These are phyloP conservation scores for Lepus townsendii DNA, from an alignment of 2,797 vertebrate genomes.

Conservation along the genomic window DNA sequence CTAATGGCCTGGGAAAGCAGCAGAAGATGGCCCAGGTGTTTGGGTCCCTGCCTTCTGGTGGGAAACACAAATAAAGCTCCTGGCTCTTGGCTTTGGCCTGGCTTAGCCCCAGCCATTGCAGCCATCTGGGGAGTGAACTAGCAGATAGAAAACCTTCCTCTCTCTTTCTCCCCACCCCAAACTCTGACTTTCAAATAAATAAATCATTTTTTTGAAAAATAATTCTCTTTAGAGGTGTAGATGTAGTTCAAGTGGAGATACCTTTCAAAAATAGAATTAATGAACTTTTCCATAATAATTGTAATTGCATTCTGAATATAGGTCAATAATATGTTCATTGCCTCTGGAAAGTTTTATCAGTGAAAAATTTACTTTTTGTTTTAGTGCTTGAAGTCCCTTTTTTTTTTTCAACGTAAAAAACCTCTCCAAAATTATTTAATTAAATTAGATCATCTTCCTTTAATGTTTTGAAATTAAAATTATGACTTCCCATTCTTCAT, in stretches of 20 bases:
- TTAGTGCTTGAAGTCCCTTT: constrained; percentile 96
- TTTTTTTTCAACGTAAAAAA: constrained; percentile 95
- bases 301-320: constrained; percentile 96
- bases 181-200: too few species aligned
- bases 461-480: constrained; percentile 97
- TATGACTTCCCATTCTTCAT: constrained; percentile 97
- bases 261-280: constrained; percentile 97
- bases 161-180: too few species aligned
- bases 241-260: constrained; percentile 86
- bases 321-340: constrained; percentile 96
- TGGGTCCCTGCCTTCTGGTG: too few species aligned
- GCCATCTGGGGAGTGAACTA: too few species aligned
- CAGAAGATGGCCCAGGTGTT: too few species aligned
- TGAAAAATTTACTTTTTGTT: constrained; percentile 96
- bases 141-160: constrained; percentile 15
- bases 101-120: too few species aligned
- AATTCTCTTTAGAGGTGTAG: constrained; percentile 94
- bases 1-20: too few species aligned
- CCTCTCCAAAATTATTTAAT: constrained; percentile 97
- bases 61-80: too few species aligned
- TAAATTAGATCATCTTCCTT: constrained; percentile 97
- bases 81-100: too few species aligned
- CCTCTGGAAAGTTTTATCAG: constrained; percentile 96
- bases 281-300: constrained; percentile 94
- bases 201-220: constrained; percentile 28